phyloP scores from a whole-genome alignment of 2,113 vertebrate genomes.

The Hippocampus mohnikei region DNA sequence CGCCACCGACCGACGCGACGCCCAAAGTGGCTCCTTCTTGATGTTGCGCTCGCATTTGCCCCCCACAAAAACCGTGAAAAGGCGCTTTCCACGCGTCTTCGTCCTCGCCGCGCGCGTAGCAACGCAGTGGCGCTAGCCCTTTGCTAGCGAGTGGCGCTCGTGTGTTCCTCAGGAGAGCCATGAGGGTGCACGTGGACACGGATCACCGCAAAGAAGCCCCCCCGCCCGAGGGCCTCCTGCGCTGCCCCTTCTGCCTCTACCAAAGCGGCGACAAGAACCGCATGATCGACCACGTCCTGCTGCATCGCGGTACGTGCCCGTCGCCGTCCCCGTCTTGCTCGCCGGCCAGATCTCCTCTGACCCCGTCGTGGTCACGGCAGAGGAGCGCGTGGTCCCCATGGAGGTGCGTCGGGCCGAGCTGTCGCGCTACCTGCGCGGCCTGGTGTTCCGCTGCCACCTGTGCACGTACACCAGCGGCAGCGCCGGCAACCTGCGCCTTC shows the following conservation, averaged over 20 bases:
- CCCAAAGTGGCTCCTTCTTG: too few species aligned
- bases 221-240: constrained; percentile 39
- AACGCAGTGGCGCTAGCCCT: too few species aligned
- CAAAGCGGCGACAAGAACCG: constrained; percentile 58
- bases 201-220: constrained; percentile 39
- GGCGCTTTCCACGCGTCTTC: too few species aligned
- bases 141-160: not conserved
- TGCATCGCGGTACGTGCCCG: constrained; percentile 52
- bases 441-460: constrained; percentile 61
- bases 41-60: too few species aligned
- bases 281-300: constrained; percentile 65
- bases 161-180: constrained; percentile 34
- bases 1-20: too few species aligned
- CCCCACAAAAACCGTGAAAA: too few species aligned
- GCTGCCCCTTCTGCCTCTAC: constrained; percentile 67
- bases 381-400: constrained; percentile 55
- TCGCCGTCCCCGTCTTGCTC: rapidly evolving
- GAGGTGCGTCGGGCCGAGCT: constrained; percentile 55
- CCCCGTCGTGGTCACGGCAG: too few species aligned
- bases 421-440: constrained; percentile 48
- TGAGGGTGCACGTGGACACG: constrained; percentile 45
- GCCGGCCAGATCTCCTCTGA: too few species aligned
- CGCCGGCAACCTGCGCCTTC: constrained; percentile 38
- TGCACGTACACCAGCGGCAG: constrained; percentile 56
- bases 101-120: too few species aligned